phyloP scores from a whole-genome alignment of 1,140 invertebrate species.

The Diorhabda elongata region DNA sequence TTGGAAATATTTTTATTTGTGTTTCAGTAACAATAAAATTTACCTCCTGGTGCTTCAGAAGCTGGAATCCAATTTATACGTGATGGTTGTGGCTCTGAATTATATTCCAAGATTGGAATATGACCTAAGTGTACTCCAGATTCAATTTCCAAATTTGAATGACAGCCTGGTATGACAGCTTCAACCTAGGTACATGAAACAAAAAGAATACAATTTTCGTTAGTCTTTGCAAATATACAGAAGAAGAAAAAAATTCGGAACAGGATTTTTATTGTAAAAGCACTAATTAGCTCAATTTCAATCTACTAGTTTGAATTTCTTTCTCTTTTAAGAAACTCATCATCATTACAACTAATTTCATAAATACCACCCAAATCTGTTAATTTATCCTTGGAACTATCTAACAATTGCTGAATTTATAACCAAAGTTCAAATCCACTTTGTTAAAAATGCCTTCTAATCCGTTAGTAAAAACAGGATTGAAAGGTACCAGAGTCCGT shows the following conservation, averaged over 20 bases:
- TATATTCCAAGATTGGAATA: conserved; percentile 6
- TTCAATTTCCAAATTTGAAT: conserved; percentile 10
- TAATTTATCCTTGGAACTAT: too few species aligned
- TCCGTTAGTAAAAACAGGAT: too few species aligned
- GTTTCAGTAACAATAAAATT: conserved; percentile 11
- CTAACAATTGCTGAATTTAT: too few species aligned
- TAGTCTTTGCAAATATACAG: background rate
- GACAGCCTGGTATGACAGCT: conserved; percentile 8
- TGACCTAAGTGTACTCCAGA: conserved; percentile 7
- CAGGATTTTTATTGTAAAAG: background rate
- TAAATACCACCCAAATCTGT: too few species aligned
- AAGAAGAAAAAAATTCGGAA: background rate
- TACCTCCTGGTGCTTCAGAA: conserved; percentile 14
- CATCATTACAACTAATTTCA: too few species aligned
- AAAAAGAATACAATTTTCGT: background rate
- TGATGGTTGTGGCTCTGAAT: background rate
- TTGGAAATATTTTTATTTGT: conserved; percentile 6
- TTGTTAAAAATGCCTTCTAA: too few species aligned
- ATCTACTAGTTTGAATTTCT: background rate
- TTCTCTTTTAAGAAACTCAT: background rate
- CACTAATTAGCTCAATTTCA: background rate
- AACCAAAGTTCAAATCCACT: too few species aligned
- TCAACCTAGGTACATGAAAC: background rate
- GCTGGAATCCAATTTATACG: conserved; percentile 13
- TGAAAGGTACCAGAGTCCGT: too few species aligned